Base-by-base conservation (phyloP, 2,888 invertebrate genomes). In the Cephus runcator region DNA sequence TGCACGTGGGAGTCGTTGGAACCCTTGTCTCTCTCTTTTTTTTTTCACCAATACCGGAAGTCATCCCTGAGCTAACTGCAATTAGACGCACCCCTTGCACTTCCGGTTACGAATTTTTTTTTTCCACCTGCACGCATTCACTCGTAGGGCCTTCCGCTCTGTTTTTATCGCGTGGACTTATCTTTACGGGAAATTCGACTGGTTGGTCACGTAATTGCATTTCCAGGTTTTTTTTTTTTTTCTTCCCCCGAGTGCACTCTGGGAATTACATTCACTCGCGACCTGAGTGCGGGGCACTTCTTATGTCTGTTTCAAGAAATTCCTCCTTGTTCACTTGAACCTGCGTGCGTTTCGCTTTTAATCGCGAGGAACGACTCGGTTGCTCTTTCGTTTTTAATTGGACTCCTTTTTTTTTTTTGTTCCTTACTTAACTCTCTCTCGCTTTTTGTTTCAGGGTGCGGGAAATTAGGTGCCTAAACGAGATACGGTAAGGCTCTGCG, bases 371-470 rank as follows among this genome's bases (percentile, higher is more conserved):
- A 36, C 4, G 4, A 40, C 15, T 40, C 40, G 15, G 15, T 40
- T 40, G 15, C 40, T 15, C 40, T 40, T 15, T 40, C 0, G 73
- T 30, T n/a, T 40, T 40, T 68, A 75, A 56, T 56, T 56, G 12
- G 35, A 15, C 23, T 1, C 1, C 9, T 9, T 23, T 56, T 9
- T 23, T 9, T 9, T 9, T 23, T 56, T 9, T 23, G 2, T 9
- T 23, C 1, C 0, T 34, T 34, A 1, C 1, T 56, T 23, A 56
- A 56, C 31, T 31, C 11, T 23, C 15, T 11, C 31, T 75, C 68
- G 12, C n/a, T 75, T 36, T 69, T 15, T 77, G 76, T 79, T 79
- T 11, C 79, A 79, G 77, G 79, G 73, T 75, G 77, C 75, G 73
- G 75, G 34, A 73, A 35, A 75, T 34, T 74, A 77, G 79, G 71